Percentiles rank a stretch among this genome's conserved stretches.
Conservation (phyloP, 1,140 invertebrate genomes). For the Adelges cooleyi region DNA sequence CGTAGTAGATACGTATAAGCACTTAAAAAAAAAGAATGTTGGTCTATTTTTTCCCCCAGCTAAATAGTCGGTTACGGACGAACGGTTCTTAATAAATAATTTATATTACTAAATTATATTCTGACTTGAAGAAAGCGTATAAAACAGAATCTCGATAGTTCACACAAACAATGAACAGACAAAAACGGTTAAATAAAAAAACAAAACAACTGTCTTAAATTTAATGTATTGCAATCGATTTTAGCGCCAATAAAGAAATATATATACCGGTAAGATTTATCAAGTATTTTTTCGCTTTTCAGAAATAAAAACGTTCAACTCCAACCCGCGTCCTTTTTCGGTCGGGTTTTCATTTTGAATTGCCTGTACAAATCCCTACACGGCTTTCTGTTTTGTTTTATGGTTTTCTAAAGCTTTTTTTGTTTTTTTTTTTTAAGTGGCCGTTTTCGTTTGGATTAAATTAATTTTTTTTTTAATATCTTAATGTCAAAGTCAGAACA, state of each 20-base stretch:
- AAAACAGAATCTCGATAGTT: too few relatives aligned
- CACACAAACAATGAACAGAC: not conserved
- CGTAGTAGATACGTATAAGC: too few relatives aligned
- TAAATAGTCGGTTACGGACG: too few relatives aligned
- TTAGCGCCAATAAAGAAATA: too few relatives aligned
- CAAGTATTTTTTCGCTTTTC: slow-evolving; percentile 42
- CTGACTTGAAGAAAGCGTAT: too few relatives aligned
- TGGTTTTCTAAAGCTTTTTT: slow-evolving; percentile 17
- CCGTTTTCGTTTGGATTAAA: slow-evolving; percentile 28
- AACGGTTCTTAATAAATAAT: too few relatives aligned
- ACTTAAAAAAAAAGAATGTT: too few relatives aligned
- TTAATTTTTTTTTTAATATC: not conserved
- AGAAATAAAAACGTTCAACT: slow-evolving; percentile 51
- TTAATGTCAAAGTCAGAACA: slow-evolving; percentile 14
- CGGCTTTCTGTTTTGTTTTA: slow-evolving; percentile 17
- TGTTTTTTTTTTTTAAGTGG: slow-evolving; percentile 6
- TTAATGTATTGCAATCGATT: too few relatives aligned
- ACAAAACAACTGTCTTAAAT: too few relatives aligned
- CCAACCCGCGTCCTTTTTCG: slow-evolving; percentile 50
- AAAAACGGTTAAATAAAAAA: slow-evolving; percentile 20
- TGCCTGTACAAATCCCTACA: slow-evolving; percentile 1
- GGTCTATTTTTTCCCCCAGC: too few relatives aligned
- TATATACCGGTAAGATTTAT: too few relatives aligned
- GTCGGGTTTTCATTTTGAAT: not conserved
- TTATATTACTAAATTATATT: too few relatives aligned